Evolutionary conservation across 2,797 vertebrate genomes (phyloP).

Genomic region (Sarcophilus harrisii): DNA sequence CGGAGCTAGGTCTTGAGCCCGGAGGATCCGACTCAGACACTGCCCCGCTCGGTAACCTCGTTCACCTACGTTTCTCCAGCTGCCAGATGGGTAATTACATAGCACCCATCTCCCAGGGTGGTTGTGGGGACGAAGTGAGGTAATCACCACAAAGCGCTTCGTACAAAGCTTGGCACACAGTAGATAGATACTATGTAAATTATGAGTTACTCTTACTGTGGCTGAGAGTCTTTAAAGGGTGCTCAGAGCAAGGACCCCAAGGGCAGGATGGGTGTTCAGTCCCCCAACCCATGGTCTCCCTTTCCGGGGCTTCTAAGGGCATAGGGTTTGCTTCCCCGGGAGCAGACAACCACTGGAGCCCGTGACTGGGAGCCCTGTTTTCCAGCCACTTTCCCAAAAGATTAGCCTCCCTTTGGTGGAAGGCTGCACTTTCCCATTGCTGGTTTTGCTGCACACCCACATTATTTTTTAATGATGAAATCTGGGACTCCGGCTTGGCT

Average conservation of each 20-base stretch:
- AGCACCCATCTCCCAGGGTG: not conserved
- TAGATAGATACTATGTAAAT: not conserved
- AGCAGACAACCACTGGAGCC: not conserved
- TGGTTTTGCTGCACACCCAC: not conserved
- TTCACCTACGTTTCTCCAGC: not conserved
- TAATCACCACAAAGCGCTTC: not conserved
- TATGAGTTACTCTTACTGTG: not conserved
- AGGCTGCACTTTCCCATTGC: slow-evolving; percentile 45
- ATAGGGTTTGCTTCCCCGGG: not conserved
- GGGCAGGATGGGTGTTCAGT: no score
- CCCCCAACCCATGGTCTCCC: no score
- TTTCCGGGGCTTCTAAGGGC: not conserved
- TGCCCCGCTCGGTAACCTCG: not conserved
- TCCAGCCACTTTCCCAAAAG: slow-evolving; percentile 17
- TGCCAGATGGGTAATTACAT: not conserved
- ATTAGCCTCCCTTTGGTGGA: not conserved
- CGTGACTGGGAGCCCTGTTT: not conserved
- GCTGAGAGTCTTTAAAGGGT: not conserved
- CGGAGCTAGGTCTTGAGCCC: no score
- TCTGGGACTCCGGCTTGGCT: not conserved
- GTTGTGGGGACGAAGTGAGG: not conserved
- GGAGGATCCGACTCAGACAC: not conserved
- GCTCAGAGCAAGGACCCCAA: no score
- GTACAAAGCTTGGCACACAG: not conserved
- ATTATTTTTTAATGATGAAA: slow-evolving; percentile 31